phyloP scores from a whole-genome alignment of 2,113 vertebrate genomes.

The Coryphaenoides rupestris region DNA sequence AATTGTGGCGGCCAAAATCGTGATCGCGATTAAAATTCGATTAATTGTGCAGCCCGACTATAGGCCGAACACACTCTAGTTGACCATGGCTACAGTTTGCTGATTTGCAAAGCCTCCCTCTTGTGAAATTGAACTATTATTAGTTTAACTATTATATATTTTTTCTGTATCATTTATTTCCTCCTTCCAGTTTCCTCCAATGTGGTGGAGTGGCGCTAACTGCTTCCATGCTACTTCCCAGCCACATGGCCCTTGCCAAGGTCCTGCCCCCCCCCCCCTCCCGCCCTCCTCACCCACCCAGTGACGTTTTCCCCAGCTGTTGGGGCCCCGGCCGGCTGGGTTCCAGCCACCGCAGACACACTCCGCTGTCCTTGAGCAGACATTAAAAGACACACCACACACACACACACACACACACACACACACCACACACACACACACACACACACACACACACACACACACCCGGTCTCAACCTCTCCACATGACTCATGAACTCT shows the following conservation, averaged over 20 bases:
- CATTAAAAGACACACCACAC: conserved; percentile 44
- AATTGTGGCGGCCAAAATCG: no score
- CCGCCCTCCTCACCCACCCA: conserved; percentile 32
- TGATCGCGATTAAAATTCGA: no score
- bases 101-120: conserved; percentile 37
- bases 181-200: background rate
- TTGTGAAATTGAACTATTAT: conserved; percentile 13
- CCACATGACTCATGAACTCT: conserved; percentile 51
- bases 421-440: background rate
- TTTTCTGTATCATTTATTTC: background rate
- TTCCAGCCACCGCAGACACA: conserved; percentile 60
- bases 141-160: no score
- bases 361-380: conserved; percentile 56
- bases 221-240: background rate
- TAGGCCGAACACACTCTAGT: no score
- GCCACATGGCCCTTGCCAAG: background rate
- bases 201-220: background rate
- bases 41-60: no score
- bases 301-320: conserved; percentile 43
- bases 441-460: no score
- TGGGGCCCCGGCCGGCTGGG: conserved; percentile 44
- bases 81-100: no score
- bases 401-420: background rate
- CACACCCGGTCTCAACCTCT: conserved; percentile 28
- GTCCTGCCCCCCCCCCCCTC: conserved; percentile 6